Conservation (phyloP, 2,113 vertebrate species). For the Indicator maculatus region DNA sequence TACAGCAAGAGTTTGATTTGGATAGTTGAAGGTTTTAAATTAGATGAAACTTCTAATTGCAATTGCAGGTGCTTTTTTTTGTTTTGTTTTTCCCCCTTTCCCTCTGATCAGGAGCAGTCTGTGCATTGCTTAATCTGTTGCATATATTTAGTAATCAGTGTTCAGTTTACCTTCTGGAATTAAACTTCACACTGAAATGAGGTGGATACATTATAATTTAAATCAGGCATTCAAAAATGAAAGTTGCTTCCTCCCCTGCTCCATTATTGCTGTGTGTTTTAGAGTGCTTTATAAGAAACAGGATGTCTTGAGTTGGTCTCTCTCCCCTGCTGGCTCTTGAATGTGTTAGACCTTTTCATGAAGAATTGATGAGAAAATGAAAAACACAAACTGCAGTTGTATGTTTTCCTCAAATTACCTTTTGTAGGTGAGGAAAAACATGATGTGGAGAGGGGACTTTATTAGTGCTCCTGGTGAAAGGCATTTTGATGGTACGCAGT, state of each 20-base stretch:
- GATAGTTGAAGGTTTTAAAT: background rate
- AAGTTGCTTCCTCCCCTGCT: background rate
- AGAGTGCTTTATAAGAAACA: background rate
- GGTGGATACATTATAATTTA: background rate
- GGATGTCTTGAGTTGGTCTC: background rate
- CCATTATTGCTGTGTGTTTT: background rate
- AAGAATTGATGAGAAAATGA: background rate
- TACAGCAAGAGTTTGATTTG: background rate
- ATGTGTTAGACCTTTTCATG: rapidly evolving
- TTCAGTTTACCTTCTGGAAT: background rate
- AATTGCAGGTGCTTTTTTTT: background rate
- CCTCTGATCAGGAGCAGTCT: background rate
- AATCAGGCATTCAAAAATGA: background rate
- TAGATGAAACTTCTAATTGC: background rate
- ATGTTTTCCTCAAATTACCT: background rate
- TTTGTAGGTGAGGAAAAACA: background rate
- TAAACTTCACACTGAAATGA: background rate
- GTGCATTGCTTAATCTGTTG: background rate
- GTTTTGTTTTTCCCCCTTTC: too few species aligned
- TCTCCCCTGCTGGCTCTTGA: background rate
- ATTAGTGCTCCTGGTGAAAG: background rate
- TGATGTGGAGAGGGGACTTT: background rate
- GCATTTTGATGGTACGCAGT: background rate
- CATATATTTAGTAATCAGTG: background rate
- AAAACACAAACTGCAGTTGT: background rate